Evolutionary conservation across 2,113 vertebrate species (phyloP).

Genomic region (Amphilophus citrinellus): DNA sequence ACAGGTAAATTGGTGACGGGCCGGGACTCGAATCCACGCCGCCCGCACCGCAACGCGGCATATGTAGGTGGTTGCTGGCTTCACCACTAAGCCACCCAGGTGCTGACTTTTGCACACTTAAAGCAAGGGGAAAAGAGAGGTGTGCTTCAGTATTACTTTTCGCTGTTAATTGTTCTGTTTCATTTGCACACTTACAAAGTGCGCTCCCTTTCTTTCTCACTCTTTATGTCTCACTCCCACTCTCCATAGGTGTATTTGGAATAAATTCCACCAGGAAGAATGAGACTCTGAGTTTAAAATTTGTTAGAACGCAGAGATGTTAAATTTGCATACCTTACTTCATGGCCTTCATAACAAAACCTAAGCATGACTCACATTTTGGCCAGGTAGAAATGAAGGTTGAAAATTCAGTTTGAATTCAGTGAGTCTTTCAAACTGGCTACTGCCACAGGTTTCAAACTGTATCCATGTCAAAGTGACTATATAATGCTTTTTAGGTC

Average conservation of each 20-base stretch:
- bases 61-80: too few relatives aligned
- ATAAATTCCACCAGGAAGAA: neutral
- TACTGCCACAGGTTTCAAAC: constrained; percentile 1
- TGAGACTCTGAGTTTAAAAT: too few relatives aligned
- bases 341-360: neutral
- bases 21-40: too few relatives aligned
- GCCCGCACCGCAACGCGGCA: too few relatives aligned
- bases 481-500: neutral
- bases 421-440: neutral
- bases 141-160: too few relatives aligned
- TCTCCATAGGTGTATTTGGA: neutral
- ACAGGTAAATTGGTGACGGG: too few relatives aligned
- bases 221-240: neutral
- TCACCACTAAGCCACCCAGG: too few relatives aligned
- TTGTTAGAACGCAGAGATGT: neutral
- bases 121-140: neutral
- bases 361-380: neutral
- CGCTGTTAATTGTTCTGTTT: too few relatives aligned
- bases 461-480: constrained; percentile 9
- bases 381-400: neutral
- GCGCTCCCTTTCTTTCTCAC: neutral
- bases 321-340: neutral
- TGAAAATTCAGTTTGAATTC: neutral
- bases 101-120: neutral
- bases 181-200: neutral